These are phyloP conservation scores for Oreortyx pictus DNA, from an alignment of 2,797 vertebrate species.

Conservation along the genomic window DNA sequence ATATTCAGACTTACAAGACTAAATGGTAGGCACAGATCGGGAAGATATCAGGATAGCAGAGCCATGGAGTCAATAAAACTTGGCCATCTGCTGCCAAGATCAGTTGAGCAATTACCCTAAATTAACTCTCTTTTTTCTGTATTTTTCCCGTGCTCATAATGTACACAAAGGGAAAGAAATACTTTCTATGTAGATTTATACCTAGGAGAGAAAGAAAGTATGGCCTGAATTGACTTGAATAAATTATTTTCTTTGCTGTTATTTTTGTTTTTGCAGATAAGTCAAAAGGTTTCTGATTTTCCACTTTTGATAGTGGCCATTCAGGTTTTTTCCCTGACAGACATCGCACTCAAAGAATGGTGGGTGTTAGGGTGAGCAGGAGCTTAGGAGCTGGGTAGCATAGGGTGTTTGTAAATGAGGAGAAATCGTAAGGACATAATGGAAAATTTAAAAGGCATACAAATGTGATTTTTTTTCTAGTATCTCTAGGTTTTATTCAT, in stretches of 20 bases:
- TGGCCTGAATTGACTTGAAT: neutral
- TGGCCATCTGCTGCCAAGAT: neutral
- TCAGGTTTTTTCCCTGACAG: neutral
- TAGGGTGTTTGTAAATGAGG: neutral
- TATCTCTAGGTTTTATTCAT: neutral
- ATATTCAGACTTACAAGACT: neutral
- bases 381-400: neutral
- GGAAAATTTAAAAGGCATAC: neutral
- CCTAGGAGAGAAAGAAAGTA: neutral
- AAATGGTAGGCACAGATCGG: neutral
- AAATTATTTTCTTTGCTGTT: neutral
- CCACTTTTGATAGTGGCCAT: neutral
- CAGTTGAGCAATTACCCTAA: neutral
- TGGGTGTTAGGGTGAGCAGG: neutral
- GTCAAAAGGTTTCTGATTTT: neutral
- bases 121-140: neutral
- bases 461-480: neutral
- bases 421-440: neutral
- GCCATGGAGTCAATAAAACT: neutral
- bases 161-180: neutral
- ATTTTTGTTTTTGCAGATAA: neutral
- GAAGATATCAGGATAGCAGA: neutral
- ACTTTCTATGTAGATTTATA: accelerated
- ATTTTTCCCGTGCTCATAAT: neutral
- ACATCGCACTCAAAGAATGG: neutral